These are phyloP conservation scores for Vireo altiloquus DNA, from an alignment of 2,113 vertebrate species.

Conservation along the genomic window DNA sequence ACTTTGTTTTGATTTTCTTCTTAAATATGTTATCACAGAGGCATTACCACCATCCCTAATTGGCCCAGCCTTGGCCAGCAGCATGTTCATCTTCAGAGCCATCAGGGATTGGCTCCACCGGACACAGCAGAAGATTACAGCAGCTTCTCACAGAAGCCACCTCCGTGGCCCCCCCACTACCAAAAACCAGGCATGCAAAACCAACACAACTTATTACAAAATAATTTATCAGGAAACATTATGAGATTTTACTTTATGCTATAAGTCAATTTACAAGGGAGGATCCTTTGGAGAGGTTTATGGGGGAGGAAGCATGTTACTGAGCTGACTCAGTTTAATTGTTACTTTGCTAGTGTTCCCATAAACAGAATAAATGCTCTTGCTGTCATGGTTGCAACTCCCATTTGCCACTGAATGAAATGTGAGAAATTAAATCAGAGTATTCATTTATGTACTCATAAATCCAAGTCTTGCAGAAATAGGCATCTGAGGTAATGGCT, in stretches of 20 bases:
- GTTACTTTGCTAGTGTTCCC: not conserved
- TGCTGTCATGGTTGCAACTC: not conserved
- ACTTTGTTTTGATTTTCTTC: not conserved
- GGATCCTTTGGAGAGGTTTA: not conserved
- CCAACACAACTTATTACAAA: not conserved
- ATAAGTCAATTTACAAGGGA: not conserved
- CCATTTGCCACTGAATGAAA: not conserved
- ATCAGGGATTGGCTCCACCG: not conserved
- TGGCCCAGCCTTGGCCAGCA: not conserved
- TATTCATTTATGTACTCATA: not conserved
- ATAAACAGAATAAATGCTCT: not conserved
- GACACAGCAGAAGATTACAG: not conserved
- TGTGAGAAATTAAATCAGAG: not conserved
- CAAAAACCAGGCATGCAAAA: not conserved
- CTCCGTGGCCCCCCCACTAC: not conserved
- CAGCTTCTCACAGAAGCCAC: not conserved
- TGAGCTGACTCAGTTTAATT: not conserved
- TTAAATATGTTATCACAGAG: not conserved
- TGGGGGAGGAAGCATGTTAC: not conserved
- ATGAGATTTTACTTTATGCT: not conserved
- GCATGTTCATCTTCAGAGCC: not conserved
- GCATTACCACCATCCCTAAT: rapidly evolving
- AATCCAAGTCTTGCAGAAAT: not conserved
- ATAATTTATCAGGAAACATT: not conserved
- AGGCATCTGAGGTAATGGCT: not conserved